Evolutionary conservation across 2,888 invertebrate genomes (phyloP).

Genomic region (Hedya salicella): DNA sequence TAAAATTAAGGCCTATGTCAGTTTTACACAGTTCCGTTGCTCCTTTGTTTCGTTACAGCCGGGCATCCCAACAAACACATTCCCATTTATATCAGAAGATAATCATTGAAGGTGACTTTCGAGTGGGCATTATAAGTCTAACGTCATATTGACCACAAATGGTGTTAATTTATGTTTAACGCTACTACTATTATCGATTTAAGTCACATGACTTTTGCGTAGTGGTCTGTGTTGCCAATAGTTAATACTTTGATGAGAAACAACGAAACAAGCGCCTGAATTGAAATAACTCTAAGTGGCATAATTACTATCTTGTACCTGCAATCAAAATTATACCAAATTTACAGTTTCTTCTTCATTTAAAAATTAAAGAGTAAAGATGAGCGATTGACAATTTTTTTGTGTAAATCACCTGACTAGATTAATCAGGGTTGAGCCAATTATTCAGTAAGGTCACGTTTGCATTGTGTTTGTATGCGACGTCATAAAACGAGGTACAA

Average conservation of each 20-base stretch:
- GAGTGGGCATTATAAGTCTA: not conserved
- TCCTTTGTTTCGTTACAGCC: too few species aligned
- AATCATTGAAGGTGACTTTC: not conserved
- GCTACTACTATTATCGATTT: not conserved
- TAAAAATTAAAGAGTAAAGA: not conserved
- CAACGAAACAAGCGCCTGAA: too few species aligned
- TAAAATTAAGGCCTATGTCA: too few species aligned
- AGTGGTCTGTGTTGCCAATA: too few species aligned
- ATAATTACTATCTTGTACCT: too few species aligned
- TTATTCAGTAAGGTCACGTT: conserved; percentile 47
- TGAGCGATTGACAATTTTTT: conserved; percentile 5
- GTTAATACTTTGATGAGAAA: too few species aligned
- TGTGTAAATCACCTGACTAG: not conserved
- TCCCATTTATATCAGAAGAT: too few species aligned
- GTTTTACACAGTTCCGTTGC: too few species aligned
- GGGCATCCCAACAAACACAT: too few species aligned
- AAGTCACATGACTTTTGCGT: not conserved
- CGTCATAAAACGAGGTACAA: not conserved
- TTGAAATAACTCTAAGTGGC: too few species aligned
- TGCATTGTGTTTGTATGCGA: not conserved
- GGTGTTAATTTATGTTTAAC: conserved; percentile 1
- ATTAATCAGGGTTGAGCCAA: conserved; percentile 32
- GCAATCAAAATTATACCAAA: not conserved
- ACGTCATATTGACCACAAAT: not conserved
- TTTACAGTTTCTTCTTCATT: too few species aligned